Evolutionary conservation across 92 coral and sea anemone species (phyloP).

Genomic region (Palythoa caribaeorum): DNA sequence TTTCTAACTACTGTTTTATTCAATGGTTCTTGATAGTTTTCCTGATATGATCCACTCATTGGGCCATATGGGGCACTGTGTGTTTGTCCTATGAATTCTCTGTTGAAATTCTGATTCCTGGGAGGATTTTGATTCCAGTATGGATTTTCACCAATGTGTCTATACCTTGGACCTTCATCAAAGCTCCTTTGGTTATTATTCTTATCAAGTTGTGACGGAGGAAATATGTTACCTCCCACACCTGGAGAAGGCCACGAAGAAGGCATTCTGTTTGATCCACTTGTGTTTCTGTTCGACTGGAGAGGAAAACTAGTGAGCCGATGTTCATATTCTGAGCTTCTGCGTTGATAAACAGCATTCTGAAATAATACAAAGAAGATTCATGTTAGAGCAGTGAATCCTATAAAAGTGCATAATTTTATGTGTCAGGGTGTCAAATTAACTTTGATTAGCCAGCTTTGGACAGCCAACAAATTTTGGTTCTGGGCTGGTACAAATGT

Average conservation of each 20-base stretch:
- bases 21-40: not conserved
- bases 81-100: not conserved
- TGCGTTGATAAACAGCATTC: conserved; percentile 16
- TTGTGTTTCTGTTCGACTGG: not conserved
- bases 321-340: conserved; percentile 3
- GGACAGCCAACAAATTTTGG: too few relatives aligned
- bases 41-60: not conserved
- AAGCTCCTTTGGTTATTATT: conserved; percentile 7
- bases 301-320: not conserved
- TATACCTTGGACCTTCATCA: not conserved
- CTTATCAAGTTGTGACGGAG: conserved; percentile 18
- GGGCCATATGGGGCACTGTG: not conserved
- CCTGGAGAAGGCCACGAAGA: conserved; percentile 4
- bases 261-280: not conserved
- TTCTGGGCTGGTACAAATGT: too few relatives aligned
- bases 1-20: not conserved
- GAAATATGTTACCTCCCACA: not conserved
- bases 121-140: not conserved
- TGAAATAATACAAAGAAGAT: not conserved
- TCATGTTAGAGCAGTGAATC: not conserved
- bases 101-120: not conserved
- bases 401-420: not conserved
- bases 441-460: too few relatives aligned
- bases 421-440: too few relatives aligned
- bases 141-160: not conserved